These are phyloP conservation scores for Caenorhabditis inopinata DNA, from an alignment of 1,140 invertebrate species.

Conservation along the genomic window DNA sequence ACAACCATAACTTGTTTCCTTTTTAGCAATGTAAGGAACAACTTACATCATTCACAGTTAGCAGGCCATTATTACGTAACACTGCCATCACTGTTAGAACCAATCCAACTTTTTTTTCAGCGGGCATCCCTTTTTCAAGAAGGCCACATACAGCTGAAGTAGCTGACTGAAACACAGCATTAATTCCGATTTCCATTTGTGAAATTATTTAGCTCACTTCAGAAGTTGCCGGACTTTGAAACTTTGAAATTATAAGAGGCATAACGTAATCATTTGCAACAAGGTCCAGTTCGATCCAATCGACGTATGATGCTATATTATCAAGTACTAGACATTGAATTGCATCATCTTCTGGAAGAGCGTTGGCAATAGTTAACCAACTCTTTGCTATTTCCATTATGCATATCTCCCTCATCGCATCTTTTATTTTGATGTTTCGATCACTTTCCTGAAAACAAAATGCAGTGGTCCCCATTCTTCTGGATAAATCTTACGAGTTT, in stretches of 20 bases:
- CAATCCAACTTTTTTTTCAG: slow-evolving; percentile 37
- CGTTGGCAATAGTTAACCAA: slow-evolving; percentile 36
- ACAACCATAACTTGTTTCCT: too few species aligned
- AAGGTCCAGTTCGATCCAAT: slow-evolving; percentile 51
- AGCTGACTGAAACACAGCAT: slow-evolving; percentile 40
- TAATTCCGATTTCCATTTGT: background rate
- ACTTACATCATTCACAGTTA: slow-evolving; percentile 36
- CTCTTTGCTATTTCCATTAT: slow-evolving; percentile 45
- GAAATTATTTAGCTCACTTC: slow-evolving; percentile 1
- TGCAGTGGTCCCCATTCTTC: too few species aligned
- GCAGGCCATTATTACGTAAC: background rate
- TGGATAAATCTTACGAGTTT: background rate
- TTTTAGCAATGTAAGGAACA: background rate
- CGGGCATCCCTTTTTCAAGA: slow-evolving; percentile 47
- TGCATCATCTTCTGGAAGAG: background rate
- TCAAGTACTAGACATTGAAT: slow-evolving; percentile 39
- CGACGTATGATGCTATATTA: slow-evolving; percentile 42
- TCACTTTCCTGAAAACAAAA: slow-evolving; percentile 37
- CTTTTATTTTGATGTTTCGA: slow-evolving; percentile 50
- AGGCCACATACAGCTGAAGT: background rate
- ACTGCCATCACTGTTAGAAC: background rate
- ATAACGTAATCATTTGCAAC: slow-evolving; percentile 49
- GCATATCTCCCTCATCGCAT: slow-evolving; percentile 52
- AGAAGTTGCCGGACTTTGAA: slow-evolving; percentile 20
- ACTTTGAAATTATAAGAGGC: slow-evolving; percentile 32